These are phyloP conservation scores for Podargus strigoides DNA, from an alignment of 2,797 vertebrate species.

Conservation along the genomic window DNA sequence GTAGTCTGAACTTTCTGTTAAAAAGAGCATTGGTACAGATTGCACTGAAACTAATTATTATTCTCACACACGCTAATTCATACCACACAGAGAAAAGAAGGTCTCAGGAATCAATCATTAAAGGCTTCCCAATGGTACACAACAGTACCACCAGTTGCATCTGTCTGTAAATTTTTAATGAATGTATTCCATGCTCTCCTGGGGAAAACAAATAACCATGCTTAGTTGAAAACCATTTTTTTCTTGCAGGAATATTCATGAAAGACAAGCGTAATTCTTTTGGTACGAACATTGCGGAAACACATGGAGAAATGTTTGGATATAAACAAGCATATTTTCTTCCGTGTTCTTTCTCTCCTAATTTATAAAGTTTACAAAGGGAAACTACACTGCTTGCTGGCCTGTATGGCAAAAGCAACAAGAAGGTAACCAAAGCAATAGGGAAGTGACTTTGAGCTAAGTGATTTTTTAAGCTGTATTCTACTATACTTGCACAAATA, in stretches of 20 bases:
- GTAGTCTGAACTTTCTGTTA: background rate
- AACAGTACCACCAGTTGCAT: background rate
- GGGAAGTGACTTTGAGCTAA: background rate
- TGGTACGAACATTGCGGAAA: background rate
- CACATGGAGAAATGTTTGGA: background rate
- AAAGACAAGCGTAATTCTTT: background rate
- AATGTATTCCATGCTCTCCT: background rate
- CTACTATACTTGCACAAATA: background rate
- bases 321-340: background rate
- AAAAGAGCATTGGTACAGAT: constrained; percentile 1
- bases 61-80: background rate
- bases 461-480: background rate
- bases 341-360: background rate
- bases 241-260: background rate
- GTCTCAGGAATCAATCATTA: background rate
- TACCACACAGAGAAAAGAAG: background rate
- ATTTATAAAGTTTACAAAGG: background rate
- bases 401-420: background rate
- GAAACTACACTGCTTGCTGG: background rate
- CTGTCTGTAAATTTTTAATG: background rate
- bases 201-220: background rate
- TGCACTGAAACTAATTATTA: constrained; percentile 13
- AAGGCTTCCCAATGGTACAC: background rate
- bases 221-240: background rate
- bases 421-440: background rate